Evolutionary conservation across 2,113 vertebrate genomes (phyloP).

Genomic region (Cettia cetti): DNA sequence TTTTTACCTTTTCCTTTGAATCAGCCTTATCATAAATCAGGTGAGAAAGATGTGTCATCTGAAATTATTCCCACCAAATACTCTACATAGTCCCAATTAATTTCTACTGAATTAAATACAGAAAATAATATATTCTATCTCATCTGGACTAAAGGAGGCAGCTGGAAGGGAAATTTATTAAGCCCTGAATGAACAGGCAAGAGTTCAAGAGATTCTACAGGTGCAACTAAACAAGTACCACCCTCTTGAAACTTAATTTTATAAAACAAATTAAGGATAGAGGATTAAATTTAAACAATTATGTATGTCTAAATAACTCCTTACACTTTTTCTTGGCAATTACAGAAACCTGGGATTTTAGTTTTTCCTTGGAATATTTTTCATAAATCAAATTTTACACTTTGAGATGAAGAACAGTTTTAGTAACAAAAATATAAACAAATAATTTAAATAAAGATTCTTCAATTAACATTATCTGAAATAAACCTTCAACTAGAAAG

Average conservation of each 20-base stretch:
- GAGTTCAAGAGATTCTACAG: background rate
- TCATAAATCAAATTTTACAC: background rate
- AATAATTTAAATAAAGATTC: background rate
- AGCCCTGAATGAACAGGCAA: background rate
- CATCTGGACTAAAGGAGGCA: background rate
- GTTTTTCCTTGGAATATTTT: background rate
- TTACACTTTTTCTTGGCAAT: background rate
- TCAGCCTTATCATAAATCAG: background rate
- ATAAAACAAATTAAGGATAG: background rate
- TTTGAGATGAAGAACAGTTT: background rate
- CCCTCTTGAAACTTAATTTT: background rate
- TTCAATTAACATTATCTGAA: background rate
- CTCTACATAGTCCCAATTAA: background rate
- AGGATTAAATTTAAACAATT: background rate
- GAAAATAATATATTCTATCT: background rate
- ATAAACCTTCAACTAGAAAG: background rate
- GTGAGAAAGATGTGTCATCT: background rate
- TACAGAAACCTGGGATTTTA: background rate
- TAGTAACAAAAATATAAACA: background rate
- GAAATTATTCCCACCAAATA: background rate
- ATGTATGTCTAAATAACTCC: background rate
- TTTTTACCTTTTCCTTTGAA: background rate
- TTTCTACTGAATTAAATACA: background rate
- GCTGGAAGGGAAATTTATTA: background rate
- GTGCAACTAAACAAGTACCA: background rate